phyloP scores from a whole-genome alignment of 2,888 invertebrate genomes.

The Cheilosia urbana region DNA sequence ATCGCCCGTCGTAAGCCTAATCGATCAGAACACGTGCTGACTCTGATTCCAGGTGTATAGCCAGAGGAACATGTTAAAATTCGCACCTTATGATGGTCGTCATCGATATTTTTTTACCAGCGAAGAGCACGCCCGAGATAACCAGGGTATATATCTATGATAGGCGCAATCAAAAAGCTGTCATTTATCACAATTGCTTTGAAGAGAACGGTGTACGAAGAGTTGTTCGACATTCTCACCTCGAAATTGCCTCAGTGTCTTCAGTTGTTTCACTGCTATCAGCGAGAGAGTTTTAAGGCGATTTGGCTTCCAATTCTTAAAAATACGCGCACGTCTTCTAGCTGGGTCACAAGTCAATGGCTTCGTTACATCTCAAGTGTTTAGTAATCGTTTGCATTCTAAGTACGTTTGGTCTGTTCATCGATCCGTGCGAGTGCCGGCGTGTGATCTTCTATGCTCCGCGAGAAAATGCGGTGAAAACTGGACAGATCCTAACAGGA shows the following conservation, averaged over 20 bases:
- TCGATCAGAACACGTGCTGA: slow-evolving; percentile 28
- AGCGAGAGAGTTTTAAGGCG: slow-evolving; percentile 18
- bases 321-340: background rate
- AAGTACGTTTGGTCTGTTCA: slow-evolving; percentile 50
- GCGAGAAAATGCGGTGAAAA: slow-evolving; percentile 76
- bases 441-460: slow-evolving; percentile 81
- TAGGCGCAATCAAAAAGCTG: slow-evolving; percentile 55
- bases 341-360: slow-evolving; percentile 40
- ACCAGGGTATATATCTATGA: slow-evolving; percentile 47
- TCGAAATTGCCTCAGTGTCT: background rate
- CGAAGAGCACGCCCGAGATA: slow-evolving; percentile 3
- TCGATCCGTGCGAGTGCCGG: slow-evolving; percentile 76
- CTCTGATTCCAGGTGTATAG: background rate
- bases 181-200: slow-evolving; percentile 51
- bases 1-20: slow-evolving; percentile 16
- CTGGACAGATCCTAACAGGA: slow-evolving; percentile 79
- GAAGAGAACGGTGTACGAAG: slow-evolving; percentile 11
- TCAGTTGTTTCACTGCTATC: slow-evolving; percentile 13
- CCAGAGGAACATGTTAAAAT: slow-evolving; percentile 18
- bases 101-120: slow-evolving; percentile 11
- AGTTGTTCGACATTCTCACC: background rate
- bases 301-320: background rate
- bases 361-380: slow-evolving; percentile 55
- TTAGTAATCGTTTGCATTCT: slow-evolving; percentile 60
- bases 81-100: slow-evolving; percentile 53